phyloP scores from a whole-genome alignment of 2,888 invertebrate species.

The Cremastinae sp. region DNA sequence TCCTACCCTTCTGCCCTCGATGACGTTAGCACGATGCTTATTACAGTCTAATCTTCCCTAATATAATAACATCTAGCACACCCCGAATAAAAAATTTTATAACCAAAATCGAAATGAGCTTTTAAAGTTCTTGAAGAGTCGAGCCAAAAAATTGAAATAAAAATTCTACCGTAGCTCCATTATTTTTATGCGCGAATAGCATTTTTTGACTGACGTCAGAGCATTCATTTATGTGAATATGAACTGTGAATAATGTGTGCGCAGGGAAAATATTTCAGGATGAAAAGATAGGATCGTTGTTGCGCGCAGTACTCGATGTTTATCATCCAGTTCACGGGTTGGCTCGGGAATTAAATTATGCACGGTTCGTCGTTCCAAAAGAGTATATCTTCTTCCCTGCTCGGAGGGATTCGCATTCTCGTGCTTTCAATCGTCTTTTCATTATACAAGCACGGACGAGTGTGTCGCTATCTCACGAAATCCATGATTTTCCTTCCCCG shows the following conservation, averaged over 20 bases:
- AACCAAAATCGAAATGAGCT: no score
- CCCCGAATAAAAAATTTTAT: no score
- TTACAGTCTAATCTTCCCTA: slow-evolving; percentile 31
- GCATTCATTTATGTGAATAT: slow-evolving; percentile 18
- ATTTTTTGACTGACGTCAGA: not conserved
- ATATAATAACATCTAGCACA: not conserved
- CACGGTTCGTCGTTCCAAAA: slow-evolving; percentile 71
- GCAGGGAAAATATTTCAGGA: slow-evolving; percentile 29
- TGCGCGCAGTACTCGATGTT: slow-evolving; percentile 71
- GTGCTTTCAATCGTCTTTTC: slow-evolving; percentile 40
- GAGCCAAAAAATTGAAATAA: no score
- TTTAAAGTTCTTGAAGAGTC: no score
- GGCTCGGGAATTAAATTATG: slow-evolving; percentile 72
- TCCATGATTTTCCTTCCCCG: slow-evolving; percentile 51
- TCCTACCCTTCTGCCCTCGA: slow-evolving; percentile 49
- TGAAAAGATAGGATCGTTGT: slow-evolving; percentile 55
- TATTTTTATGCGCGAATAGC: not conserved
- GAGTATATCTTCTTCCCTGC: slow-evolving; percentile 50
- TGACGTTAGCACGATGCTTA: slow-evolving; percentile 36
- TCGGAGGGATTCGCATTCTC: slow-evolving; percentile 44
- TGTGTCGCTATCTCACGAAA: slow-evolving; percentile 48
- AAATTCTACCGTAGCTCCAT: no score
- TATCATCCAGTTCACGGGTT: slow-evolving; percentile 73
- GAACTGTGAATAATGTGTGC: slow-evolving; percentile 40
- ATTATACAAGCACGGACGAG: slow-evolving; percentile 5